Percentiles rank a stretch among this genome's conserved stretches.
Conservation (phyloP, 92 coral and sea anemone genomes). For the Phenganax subtilis region DNA sequence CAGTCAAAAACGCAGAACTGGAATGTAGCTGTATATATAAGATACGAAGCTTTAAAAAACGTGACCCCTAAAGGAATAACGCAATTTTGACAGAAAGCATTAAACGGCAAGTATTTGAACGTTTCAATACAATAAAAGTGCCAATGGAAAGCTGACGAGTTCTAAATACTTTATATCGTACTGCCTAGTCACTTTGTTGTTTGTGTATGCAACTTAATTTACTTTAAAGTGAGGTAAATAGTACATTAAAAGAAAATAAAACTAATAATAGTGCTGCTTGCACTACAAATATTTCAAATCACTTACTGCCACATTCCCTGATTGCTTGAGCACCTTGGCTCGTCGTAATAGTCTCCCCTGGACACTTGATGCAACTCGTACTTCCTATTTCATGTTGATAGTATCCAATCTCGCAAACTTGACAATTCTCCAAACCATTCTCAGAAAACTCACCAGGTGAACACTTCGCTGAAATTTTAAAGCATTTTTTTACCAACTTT, state of each 20-base stretch:
- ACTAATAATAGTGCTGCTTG: not conserved
- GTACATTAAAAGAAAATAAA: not conserved
- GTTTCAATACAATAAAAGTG: too few relatives aligned
- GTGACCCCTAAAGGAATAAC: too few relatives aligned
- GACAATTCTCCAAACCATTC: constrained; percentile 71
- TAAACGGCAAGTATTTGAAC: too few relatives aligned
- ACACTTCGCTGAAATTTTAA: constrained; percentile 62
- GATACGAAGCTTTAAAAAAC: too few relatives aligned
- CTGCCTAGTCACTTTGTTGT: too few relatives aligned
- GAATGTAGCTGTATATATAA: too few relatives aligned
- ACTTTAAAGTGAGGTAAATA: too few relatives aligned
- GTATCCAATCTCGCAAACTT: constrained; percentile 59
- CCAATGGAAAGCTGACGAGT: too few relatives aligned
- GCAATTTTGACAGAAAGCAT: too few relatives aligned
- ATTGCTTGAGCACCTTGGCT: constrained; percentile 69
- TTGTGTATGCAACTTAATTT: too few relatives aligned
- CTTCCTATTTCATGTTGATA: constrained; percentile 68
- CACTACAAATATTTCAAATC: not conserved
- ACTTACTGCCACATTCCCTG: constrained; percentile 82
- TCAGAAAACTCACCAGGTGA: constrained; percentile 74
- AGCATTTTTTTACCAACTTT: not conserved
- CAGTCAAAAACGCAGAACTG: too few relatives aligned
- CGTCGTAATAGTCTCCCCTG: constrained; percentile 83
- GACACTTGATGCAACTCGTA: constrained; percentile 62
- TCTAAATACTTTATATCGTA: too few relatives aligned